A percentile compares a stretch with the other conserved stretches of the same genome.
Conservation (phyloP, 2,797 vertebrate species). For the Diglossa cyanea region DNA sequence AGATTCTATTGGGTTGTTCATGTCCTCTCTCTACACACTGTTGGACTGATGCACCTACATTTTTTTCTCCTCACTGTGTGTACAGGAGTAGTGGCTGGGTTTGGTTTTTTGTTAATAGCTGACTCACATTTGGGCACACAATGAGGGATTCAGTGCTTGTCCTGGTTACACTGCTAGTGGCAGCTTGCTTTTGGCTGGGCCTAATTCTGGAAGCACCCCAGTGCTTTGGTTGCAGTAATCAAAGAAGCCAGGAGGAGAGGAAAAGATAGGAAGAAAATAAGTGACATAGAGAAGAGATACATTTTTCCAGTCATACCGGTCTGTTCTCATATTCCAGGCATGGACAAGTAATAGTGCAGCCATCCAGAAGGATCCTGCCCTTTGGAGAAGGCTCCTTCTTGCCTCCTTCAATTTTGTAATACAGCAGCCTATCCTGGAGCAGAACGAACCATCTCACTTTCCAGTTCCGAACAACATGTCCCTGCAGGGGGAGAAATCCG, state of each 20-base stretch:
- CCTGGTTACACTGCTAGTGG: background rate
- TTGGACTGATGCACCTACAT: background rate
- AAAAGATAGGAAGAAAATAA: background rate
- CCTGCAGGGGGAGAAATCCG: conserved; percentile 72
- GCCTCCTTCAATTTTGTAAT: conserved; percentile 89
- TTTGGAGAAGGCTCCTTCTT: conserved; percentile 84
- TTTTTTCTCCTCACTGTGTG: background rate
- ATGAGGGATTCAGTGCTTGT: background rate
- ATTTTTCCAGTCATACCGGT: conserved; percentile 78
- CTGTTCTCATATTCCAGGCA: conserved; percentile 90
- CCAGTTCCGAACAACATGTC: conserved; percentile 93
- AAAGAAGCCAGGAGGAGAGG: background rate
- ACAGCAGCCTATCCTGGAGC: conserved; percentile 85
- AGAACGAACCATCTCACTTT: conserved; percentile 93
- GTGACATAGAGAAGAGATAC: background rate
- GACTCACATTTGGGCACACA: background rate
- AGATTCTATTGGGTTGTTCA: background rate
- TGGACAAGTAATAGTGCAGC: conserved; percentile 87
- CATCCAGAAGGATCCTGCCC: conserved; percentile 84
- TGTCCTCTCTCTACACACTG: background rate
- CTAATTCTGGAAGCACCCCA: background rate
- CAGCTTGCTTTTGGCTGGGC: background rate
- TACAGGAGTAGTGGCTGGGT: fast-evolving
- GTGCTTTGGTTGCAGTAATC: background rate
- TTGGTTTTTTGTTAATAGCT: background rate